These are phyloP conservation scores for Momotus momota DNA, from an alignment of 2,797 vertebrate genomes.

Conservation along the genomic window DNA sequence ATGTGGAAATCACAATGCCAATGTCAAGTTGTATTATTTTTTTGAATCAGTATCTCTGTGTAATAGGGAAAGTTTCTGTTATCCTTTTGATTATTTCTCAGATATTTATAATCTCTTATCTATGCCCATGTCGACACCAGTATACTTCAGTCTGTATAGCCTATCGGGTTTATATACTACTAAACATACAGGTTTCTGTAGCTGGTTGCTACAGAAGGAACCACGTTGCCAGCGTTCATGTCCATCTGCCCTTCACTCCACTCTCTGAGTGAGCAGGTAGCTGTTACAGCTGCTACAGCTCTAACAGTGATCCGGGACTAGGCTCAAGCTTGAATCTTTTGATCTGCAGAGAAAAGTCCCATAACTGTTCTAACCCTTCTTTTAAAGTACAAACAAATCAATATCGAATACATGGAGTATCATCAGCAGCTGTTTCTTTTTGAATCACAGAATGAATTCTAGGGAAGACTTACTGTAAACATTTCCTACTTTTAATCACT, in stretches of 20 bases:
- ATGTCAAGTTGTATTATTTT: background rate
- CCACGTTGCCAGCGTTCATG: background rate
- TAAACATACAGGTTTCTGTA: background rate
- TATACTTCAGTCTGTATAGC: background rate
- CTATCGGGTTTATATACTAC: background rate
- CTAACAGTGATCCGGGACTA: background rate
- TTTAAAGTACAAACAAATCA: background rate
- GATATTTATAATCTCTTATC: background rate
- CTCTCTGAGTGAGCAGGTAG: background rate
- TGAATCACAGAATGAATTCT: background rate
- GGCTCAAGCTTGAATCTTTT: background rate
- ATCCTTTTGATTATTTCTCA: background rate
- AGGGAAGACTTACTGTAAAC: slow-evolving; percentile 54
- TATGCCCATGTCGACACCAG: background rate
- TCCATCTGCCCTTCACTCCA: background rate
- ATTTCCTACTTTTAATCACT: slow-evolving; percentile 46
- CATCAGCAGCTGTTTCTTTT: slow-evolving; percentile 62
- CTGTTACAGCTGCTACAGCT: background rate
- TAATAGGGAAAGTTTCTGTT: background rate
- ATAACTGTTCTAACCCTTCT: background rate
- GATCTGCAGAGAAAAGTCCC: background rate
- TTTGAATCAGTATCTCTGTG: background rate
- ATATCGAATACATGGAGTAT: background rate
- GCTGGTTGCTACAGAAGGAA: background rate
- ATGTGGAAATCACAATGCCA: background rate